A percentile compares a stretch with the other conserved stretches of the same genome.
phyloP scores from a whole-genome alignment of 2,797 vertebrate genomes.

The Melopsittacus undulatus region DNA sequence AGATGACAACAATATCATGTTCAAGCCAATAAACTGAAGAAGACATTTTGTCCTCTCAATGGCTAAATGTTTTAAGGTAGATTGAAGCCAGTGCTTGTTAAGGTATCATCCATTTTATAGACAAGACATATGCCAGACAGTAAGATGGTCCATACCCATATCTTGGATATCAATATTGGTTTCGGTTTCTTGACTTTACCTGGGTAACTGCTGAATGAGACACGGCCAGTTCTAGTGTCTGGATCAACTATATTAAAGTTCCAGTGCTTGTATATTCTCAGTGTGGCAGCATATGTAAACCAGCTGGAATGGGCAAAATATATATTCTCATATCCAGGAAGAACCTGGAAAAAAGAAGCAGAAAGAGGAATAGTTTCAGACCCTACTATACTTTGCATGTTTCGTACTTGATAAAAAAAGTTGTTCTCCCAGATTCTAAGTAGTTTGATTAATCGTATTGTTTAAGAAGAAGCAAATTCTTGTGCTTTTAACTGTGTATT shows the following conservation, averaged over 20 bases:
- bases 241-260: conserved; percentile 83
- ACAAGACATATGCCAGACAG: neutral
- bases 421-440: neutral
- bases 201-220: conserved; percentile 94
- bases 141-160: neutral
- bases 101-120: neutral
- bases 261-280: conserved; percentile 93
- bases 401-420: neutral
- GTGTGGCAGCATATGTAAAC: conserved; percentile 89
- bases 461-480: neutral
- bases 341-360: conserved; percentile 78
- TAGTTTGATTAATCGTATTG: neutral
- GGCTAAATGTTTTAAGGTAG: neutral
- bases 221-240: conserved; percentile 72
- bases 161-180: neutral
- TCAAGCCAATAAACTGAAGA: neutral
- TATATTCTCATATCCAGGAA: conserved; percentile 92
- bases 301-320: conserved; percentile 90
- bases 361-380: neutral
- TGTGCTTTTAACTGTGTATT: neutral
- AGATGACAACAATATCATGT: neutral
- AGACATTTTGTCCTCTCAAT: neutral
- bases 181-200: conserved; percentile 68
- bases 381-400: neutral
- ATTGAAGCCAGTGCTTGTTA: neutral